phyloP scores from a whole-genome alignment of 1,140 invertebrate genomes.

The Littorina saxatilis region DNA sequence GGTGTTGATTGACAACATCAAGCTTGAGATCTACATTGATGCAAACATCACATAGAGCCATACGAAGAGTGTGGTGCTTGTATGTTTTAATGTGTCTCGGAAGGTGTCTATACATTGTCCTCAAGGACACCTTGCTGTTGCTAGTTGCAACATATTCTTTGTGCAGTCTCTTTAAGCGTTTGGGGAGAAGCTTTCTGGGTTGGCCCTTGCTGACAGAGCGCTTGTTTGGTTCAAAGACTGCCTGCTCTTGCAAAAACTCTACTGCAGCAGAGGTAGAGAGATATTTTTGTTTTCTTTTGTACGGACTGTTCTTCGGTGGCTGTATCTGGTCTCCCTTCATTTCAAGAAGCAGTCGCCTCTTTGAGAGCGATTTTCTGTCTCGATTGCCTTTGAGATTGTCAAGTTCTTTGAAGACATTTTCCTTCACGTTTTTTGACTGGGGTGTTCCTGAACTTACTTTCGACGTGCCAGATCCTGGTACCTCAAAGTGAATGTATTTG shows the following conservation, averaged over 20 bases:
- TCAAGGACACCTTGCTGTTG: not conserved
- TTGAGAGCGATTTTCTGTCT: not conserved
- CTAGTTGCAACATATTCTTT: not conserved
- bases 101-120: not conserved
- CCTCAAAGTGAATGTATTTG: not conserved
- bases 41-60: constrained; percentile 7
- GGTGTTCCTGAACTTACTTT: not conserved
- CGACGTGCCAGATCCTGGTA: not conserved
- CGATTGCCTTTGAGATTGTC: not conserved
- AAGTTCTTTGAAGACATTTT: not conserved
- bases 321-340: not conserved
- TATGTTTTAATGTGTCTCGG: constrained; percentile 7
- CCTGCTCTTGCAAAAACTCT: not conserved
- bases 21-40: constrained; percentile 23
- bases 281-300: not conserved
- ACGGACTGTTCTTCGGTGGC: not conserved
- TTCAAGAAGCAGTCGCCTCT: not conserved
- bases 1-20: constrained; percentile 16
- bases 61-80: not conserved
- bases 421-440: not conserved
- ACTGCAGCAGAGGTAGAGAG: not conserved
- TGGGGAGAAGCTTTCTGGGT: not conserved
- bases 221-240: not conserved
- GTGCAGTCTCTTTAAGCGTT: constrained; percentile 1
- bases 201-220: not conserved